Percentiles rank a stretch among this genome's conserved stretches.
Evolutionary conservation across 1,140 invertebrate genomes (phyloP).

Genomic region (Meloidogyne floridensis): DNA sequence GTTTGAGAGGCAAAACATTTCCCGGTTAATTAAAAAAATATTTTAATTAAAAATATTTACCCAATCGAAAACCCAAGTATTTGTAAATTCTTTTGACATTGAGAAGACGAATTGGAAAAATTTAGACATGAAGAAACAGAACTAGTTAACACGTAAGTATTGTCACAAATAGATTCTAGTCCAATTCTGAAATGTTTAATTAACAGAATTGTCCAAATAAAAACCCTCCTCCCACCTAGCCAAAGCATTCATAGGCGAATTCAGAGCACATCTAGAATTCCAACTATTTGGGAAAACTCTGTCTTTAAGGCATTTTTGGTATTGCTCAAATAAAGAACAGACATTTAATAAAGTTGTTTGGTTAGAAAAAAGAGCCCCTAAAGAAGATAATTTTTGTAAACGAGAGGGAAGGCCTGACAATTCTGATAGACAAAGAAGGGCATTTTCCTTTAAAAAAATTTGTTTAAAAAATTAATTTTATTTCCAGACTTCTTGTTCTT

Average conservation of each 20-base stretch:
- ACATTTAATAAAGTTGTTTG: conserved; percentile 33
- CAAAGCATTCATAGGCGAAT: conserved; percentile 61
- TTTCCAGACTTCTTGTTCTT: conserved; percentile 52
- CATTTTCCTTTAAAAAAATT: conserved; percentile 48
- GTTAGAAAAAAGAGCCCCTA: conserved; percentile 17
- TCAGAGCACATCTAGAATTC: conserved; percentile 56
- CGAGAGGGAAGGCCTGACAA: conserved; percentile 61
- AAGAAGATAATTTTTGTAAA: conserved; percentile 49
- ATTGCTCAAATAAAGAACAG: conserved; percentile 55
- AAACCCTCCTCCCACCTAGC: conserved; percentile 33
- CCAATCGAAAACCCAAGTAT: neutral
- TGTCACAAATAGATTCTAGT: neutral
- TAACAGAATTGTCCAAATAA: neutral
- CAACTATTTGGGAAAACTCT: conserved; percentile 51
- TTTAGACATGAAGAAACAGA: conserved; percentile 59
- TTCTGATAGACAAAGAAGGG: conserved; percentile 61
- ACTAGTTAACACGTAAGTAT: conserved; percentile 34
- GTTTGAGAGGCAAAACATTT: too few species aligned
- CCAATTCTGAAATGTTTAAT: neutral
- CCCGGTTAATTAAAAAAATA: too few species aligned
- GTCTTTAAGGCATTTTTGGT: conserved; percentile 54
- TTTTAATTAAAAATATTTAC: neutral
- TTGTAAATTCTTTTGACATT: neutral
- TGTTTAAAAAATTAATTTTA: conserved; percentile 5
- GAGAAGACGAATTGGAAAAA: conserved; percentile 5